Base-by-base conservation (phyloP, 2,797 vertebrate genomes). In the Syndactyla subalaris region DNA sequence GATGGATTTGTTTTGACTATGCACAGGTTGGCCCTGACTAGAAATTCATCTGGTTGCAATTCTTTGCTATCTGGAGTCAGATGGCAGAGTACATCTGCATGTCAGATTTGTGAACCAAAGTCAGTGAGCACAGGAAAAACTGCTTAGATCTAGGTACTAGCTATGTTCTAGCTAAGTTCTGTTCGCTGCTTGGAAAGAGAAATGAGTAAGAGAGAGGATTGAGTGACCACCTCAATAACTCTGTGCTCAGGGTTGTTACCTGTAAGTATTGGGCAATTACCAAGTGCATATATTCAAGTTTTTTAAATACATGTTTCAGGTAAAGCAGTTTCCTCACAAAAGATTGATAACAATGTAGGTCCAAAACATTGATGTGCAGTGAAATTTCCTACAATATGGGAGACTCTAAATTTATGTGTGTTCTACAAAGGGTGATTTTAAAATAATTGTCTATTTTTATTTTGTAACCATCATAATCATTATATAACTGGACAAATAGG, bases 1-100 rank as follows among this genome's bases (percentile, higher is more conserved):
- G 81, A 71, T 94, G 81, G 86, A 93, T 91, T 36, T 94, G 22
- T 78, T 96, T 92, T 90, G 70, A 95, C 81, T 81, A 15, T 61
- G 76, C 48, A 62, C 39, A 88, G 20, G 72, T 66, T 84, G 85
- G 5, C 45, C 51, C 77, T 85, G 75, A 76, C n/a, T 36, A 70
- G 41, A 82, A 73, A 94, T 79, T 77, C 57, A 23, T 67, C 72
- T 78, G 54, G 68, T 78, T 58, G 30, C 14, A 71, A n/a, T 36
- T 74, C 68, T 63, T 93, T 36, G 12, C 26, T 91, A n/a, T n/a
- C 75, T 87, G 48, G 22, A 34, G 6, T 94, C 49, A 92, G 71
- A 51, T 54, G 45, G 48, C 83, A 84, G 59, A 34, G 45, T 39
- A 45, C 4, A 8, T 34, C 61, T 46, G 18, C 24, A 16, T 20